These are phyloP conservation scores for Percopsis transmontana DNA, from an alignment of 2,113 vertebrate genomes.

Conservation along the genomic window DNA sequence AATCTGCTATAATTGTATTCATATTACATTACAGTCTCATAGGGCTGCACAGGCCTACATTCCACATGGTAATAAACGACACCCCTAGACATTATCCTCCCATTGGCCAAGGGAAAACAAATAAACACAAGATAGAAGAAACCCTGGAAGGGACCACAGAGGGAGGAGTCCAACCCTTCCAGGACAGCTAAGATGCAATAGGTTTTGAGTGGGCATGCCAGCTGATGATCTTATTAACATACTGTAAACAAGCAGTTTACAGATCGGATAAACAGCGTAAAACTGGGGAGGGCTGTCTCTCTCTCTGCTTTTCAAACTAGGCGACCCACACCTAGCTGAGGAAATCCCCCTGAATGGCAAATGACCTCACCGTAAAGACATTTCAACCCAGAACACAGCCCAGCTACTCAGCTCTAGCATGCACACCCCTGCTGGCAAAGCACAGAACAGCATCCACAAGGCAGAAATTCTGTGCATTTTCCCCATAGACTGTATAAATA, in stretches of 20 bases:
- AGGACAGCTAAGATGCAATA: not conserved
- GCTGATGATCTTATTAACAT: too few species aligned
- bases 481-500: too few species aligned
- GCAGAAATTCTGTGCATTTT: too few species aligned
- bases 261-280: constrained; percentile 6
- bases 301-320: constrained; percentile 9
- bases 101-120: too few species aligned
- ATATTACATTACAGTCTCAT: too few species aligned
- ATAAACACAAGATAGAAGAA: too few species aligned
- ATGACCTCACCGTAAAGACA: constrained; percentile 72
- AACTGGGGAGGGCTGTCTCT: not conserved
- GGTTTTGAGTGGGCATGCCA: not conserved
- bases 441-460: constrained; percentile 2
- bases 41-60: too few species aligned
- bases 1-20: too few species aligned
- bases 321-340: constrained; percentile 72
- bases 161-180: too few species aligned
- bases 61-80: too few species aligned
- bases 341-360: constrained; percentile 67
- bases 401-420: constrained; percentile 1
- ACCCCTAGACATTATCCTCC: too few species aligned
- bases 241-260: constrained; percentile 11
- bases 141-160: too few species aligned
- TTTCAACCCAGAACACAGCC: constrained; percentile 49
- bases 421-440: constrained; percentile 38